A percentile compares a stretch with the other conserved stretches of the same genome.
Evolutionary conservation across 2,113 vertebrate species (phyloP).

Genomic region (Leptosomus discolor): DNA sequence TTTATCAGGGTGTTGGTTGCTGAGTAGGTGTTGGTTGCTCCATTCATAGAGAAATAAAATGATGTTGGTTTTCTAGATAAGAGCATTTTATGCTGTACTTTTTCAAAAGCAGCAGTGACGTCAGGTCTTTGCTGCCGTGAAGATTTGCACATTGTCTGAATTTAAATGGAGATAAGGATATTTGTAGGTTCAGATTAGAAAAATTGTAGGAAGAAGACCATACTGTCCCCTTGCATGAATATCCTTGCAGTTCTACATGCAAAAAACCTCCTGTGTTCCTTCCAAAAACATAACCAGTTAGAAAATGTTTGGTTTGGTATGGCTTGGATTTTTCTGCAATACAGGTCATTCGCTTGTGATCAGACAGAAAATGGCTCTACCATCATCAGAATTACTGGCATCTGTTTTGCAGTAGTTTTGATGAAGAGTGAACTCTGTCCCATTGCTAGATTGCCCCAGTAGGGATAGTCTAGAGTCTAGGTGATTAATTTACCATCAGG

Average conservation of each 20-base stretch:
- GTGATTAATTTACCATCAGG: neutral
- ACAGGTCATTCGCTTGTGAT: neutral
- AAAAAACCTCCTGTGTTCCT: neutral
- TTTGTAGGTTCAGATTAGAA: neutral
- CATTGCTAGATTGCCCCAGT: neutral
- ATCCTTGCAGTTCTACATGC: neutral
- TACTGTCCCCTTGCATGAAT: neutral
- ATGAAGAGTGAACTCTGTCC: neutral
- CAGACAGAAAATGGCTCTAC: neutral
- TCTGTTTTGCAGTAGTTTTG: neutral
- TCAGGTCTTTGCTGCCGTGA: neutral
- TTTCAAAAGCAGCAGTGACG: neutral
- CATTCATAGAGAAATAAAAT: neutral
- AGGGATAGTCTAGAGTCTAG: neutral
- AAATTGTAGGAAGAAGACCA: neutral
- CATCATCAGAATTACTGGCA: neutral
- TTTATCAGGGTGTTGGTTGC: neutral
- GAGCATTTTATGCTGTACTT: neutral
- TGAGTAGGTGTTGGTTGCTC: neutral
- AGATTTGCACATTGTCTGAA: neutral
- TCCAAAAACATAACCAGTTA: neutral
- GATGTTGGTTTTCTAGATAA: fast-evolving
- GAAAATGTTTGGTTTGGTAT: neutral
- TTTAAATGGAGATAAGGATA: neutral
- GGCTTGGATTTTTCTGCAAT: neutral